phyloP scores from a whole-genome alignment of 2,797 vertebrate genomes.

The Acipenser ruthenus region DNA sequence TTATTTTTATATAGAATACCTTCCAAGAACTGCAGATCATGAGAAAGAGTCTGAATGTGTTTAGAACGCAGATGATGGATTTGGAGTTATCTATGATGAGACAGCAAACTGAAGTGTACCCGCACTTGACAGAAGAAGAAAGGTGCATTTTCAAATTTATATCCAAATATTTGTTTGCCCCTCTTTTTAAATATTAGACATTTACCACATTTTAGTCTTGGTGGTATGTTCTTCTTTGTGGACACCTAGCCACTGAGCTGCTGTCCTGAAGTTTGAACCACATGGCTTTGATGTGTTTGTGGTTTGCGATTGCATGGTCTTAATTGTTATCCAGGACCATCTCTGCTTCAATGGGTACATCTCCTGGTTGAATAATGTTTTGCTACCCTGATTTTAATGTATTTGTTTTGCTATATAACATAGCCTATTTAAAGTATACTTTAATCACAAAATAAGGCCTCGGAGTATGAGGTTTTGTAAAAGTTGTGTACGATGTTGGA shows the following conservation, averaged over 20 bases:
- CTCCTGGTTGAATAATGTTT: too few relatives aligned
- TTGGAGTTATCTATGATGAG: conserved; percentile 82
- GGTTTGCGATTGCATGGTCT: not conserved
- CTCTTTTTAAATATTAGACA: not conserved
- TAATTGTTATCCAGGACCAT: too few relatives aligned
- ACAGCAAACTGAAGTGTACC: conserved; percentile 86
- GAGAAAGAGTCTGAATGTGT: conserved; percentile 75
- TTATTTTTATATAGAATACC: conserved; percentile 45
- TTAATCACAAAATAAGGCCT: too few relatives aligned
- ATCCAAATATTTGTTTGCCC: not conserved
- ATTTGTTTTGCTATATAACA: too few relatives aligned
- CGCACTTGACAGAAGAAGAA: conserved; percentile 84
- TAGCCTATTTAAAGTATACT: too few relatives aligned
- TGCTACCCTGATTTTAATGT: too few relatives aligned
- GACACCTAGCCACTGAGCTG: not conserved
- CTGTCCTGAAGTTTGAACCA: not conserved
- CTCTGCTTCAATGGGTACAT: too few relatives aligned
- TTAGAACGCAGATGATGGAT: conserved; percentile 92
- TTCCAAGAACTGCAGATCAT: conserved; percentile 81
- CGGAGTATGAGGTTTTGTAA: too few relatives aligned
- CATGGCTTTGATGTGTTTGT: not conserved
- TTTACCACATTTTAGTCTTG: not conserved
- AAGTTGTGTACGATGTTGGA: too few relatives aligned
- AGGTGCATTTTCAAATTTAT: conserved; percentile 54
- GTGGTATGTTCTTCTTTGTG: not conserved